Evolutionary conservation across 1,140 invertebrate species (phyloP), one percentile per base, ranked within the genome.

Genomic region (Papilio polytes): DNA sequence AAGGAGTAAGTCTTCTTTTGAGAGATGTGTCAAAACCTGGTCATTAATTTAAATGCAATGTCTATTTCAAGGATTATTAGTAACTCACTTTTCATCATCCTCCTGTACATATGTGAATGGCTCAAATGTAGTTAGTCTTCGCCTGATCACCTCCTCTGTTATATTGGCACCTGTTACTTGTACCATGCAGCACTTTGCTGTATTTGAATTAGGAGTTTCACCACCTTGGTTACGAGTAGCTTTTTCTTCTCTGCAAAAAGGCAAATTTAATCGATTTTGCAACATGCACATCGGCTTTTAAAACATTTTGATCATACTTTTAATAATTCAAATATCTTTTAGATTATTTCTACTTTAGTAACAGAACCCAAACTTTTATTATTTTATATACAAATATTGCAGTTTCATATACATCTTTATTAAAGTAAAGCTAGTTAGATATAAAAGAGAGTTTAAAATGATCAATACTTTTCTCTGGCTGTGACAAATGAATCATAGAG

Each of bases 401-500:
- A 41, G 36, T 41, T 41, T 41, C 3, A 8, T 41, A 41, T 8
- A 41, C 36, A 41, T 8, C 36, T 41, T 41, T 41, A 8, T 41
- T 41, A 7, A 7, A 18, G 18, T 53, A n/a, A n/a, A 56, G 8
- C 9, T 56, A 13, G 20, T 22, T 63, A 26, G 31, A 22, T n/a
- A n/a, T 63, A 26, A 22, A 2, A 63, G 56, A 63, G 56, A 20
- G 22, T 66, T 7, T 48, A 41, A 31, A 22, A 53, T 51, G 8
- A 7, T 36, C 85, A 86, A 89, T 89, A 95, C 94, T 95, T 95
- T 82, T 97, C 97, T 84, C 97, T 94, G n/a, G 97, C 97, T 79
- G 97, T 97, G 2, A 98, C 97, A 96, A 99, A 98, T 90, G 97
- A 98, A 83, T 99, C 98, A 95, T 98, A 99, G 2, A 99, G 92